A percentile compares a stretch with the other conserved stretches of the same genome.
phyloP scores from a whole-genome alignment of 1,140 invertebrate species.

The Tetramorium parvispinum region DNA sequence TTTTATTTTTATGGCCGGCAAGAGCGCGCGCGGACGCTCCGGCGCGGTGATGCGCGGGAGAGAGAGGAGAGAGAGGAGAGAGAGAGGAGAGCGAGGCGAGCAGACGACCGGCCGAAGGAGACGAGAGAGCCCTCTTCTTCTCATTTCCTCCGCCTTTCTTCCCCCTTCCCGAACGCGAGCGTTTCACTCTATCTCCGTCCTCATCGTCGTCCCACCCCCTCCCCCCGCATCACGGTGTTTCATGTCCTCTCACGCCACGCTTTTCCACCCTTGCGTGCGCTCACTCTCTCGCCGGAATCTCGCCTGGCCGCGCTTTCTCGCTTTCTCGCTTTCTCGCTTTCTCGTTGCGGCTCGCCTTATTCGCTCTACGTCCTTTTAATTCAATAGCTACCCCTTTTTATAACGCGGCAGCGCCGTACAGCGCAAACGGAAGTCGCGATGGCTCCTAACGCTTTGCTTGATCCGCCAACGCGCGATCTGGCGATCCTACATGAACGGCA shows the following conservation, averaged over 20 bases:
- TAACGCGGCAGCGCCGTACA: slow-evolving; percentile 60
- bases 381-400: slow-evolving; percentile 81
- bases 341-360: slow-evolving; percentile 57
- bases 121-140: slow-evolving; percentile 71
- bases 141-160: slow-evolving; percentile 68
- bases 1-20: slow-evolving; percentile 86
- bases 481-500: slow-evolving; percentile 17
- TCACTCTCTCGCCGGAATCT: slow-evolving; percentile 23
- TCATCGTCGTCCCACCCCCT: background rate
- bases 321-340: slow-evolving; percentile 36
- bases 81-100: slow-evolving; percentile 65
- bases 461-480: slow-evolving; percentile 31
- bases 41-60: slow-evolving; percentile 55
- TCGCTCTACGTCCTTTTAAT: slow-evolving; percentile 81
- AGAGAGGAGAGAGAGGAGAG: no score
- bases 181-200: slow-evolving; percentile 18
- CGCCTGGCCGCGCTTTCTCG: slow-evolving; percentile 38
- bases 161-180: background rate
- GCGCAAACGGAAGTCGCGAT: slow-evolving; percentile 67
- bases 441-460: slow-evolving; percentile 49
- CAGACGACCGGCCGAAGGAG: slow-evolving; percentile 65
- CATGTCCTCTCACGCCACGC: slow-evolving; percentile 40
- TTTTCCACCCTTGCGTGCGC: slow-evolving; percentile 3
- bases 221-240: slow-evolving; percentile 15
- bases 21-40: slow-evolving; percentile 71